Evolutionary conservation across 2,888 invertebrate genomes (phyloP).

Genomic region (Seira ritae): DNA sequence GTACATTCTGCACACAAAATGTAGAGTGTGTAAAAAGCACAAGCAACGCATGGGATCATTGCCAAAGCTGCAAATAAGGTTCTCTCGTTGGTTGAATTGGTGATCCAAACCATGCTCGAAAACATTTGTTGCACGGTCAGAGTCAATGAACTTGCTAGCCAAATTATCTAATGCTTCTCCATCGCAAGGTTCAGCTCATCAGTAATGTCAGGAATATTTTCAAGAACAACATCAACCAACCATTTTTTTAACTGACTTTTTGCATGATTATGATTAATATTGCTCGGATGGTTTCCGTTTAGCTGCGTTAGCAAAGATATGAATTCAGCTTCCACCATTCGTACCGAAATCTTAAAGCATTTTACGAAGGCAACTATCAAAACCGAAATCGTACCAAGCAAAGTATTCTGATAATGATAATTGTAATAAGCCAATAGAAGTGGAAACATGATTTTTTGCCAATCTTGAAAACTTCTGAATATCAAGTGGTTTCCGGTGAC

Average conservation of each 20-base stretch:
- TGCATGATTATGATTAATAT: not conserved
- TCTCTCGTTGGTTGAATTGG: not conserved
- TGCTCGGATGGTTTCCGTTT: not conserved
- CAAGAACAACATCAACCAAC: not conserved
- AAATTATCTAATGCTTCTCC: not conserved
- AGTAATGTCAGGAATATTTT: not conserved
- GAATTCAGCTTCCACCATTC: too few relatives aligned
- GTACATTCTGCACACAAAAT: not conserved
- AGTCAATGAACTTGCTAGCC: not conserved
- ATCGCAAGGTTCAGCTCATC: not conserved
- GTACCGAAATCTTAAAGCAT: too few relatives aligned
- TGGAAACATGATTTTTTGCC: too few relatives aligned
- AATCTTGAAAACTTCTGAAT: too few relatives aligned
- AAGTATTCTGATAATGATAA: too few relatives aligned
- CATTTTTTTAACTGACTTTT: not conserved
- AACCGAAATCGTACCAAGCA: too few relatives aligned
- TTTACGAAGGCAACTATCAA: too few relatives aligned
- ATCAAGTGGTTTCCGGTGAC: too few relatives aligned
- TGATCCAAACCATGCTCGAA: not conserved
- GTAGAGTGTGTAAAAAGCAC: not conserved
- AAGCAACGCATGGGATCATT: not conserved
- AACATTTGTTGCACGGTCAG: slow-evolving; percentile 18
- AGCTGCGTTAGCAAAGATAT: too few relatives aligned
- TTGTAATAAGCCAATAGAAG: too few relatives aligned
- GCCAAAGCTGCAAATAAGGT: not conserved